Evolutionary conservation across 2,797 vertebrate species (phyloP).

Genomic region (Xerus rutilus): DNA sequence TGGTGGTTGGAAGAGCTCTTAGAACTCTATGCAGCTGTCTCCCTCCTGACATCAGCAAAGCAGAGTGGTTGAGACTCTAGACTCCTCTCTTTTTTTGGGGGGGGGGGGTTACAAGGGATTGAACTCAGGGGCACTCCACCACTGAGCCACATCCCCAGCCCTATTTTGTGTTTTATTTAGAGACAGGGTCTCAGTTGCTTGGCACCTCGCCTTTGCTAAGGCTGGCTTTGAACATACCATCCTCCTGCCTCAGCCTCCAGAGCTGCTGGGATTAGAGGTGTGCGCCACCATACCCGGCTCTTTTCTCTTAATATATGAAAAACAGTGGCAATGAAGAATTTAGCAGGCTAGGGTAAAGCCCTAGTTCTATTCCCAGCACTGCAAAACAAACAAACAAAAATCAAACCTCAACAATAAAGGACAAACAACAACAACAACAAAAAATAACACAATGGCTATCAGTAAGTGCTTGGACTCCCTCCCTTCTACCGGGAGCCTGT

Average conservation of each 20-base stretch:
- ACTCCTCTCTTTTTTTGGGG: not conserved
- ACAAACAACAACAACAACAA: too few relatives aligned
- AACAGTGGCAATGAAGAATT: not conserved
- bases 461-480: not conserved
- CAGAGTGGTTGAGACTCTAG: not conserved
- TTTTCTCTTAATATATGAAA: not conserved
- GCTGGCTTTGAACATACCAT: too few relatives aligned
- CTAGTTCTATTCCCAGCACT: not conserved
- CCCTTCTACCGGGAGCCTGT: constrained; percentile 1
- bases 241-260: too few relatives aligned
- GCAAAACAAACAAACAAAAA: not conserved
- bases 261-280: too few relatives aligned
- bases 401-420: not conserved
- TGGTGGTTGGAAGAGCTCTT: not conserved
- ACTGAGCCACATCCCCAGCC: too few relatives aligned
- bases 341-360: not conserved
- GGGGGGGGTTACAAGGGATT: too few relatives aligned
- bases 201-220: too few relatives aligned
- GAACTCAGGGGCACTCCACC: too few relatives aligned
- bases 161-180: too few relatives aligned
- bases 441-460: not conserved
- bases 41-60: not conserved
- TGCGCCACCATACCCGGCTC: too few relatives aligned
- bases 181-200: too few relatives aligned
- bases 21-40: not conserved